A percentile compares a stretch with the other conserved stretches of the same genome.
Conservation (phyloP, 2,113 vertebrate genomes). For the Cyrtonyx montezumae region DNA sequence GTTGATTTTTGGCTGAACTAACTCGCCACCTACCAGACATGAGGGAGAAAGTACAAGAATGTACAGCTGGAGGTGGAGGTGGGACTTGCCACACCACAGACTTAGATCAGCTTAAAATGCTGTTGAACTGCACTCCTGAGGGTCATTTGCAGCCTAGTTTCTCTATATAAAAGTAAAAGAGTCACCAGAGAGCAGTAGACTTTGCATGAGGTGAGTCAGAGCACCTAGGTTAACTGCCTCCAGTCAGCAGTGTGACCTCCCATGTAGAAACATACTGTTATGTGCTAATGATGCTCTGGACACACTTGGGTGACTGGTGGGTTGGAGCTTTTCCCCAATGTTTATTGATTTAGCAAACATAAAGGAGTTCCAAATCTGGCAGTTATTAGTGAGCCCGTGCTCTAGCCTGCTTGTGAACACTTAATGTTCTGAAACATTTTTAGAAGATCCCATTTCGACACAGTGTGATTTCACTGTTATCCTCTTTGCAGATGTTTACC, state of each 20-base stretch:
- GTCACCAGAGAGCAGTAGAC: conserved; percentile 43
- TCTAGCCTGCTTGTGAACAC: neutral
- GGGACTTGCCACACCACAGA: conserved; percentile 36
- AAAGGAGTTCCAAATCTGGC: conserved; percentile 27
- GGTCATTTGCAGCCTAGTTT: conserved; percentile 29
- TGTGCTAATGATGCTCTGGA: conserved; percentile 10
- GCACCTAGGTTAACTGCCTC: conserved; percentile 16
- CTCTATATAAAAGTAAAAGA: conserved; percentile 52
- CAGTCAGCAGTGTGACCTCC: conserved; percentile 8
- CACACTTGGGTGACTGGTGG: neutral
- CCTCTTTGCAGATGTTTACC: neutral
- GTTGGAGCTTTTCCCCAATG: neutral
- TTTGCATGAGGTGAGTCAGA: neutral
- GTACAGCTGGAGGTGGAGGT: conserved; percentile 23
- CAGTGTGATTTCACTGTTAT: neutral
- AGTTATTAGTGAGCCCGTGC: conserved; percentile 35
- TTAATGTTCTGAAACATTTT: neutral
- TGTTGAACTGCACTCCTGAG: conserved; percentile 38
- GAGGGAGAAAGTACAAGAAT: conserved; percentile 15
- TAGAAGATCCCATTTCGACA: neutral
- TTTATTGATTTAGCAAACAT: conserved; percentile 50
- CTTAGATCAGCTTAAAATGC: conserved; percentile 38
- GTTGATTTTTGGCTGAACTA: neutral
- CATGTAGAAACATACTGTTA: conserved; percentile 10
- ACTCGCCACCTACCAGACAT: neutral